These are phyloP conservation scores for Equus quagga DNA, from an alignment of 2,113 vertebrate genomes.

Conservation along the genomic window DNA sequence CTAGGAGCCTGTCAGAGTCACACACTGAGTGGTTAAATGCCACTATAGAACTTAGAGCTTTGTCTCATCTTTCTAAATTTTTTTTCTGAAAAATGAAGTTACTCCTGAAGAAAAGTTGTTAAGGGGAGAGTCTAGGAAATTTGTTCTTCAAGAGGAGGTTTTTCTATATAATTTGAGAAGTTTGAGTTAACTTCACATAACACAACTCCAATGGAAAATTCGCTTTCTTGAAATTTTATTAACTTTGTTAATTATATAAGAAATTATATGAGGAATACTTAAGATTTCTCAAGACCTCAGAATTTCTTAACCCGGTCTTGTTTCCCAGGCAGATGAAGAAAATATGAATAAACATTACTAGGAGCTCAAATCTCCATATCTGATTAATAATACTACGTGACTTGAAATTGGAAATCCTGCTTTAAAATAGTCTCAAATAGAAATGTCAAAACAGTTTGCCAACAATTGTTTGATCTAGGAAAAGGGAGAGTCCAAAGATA, in stretches of 20 bases:
- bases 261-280: neutral
- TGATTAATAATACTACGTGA: neutral
- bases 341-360: constrained; percentile 25
- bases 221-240: constrained; percentile 35
- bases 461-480: neutral
- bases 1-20: neutral
- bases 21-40: neutral
- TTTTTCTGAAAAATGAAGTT: constrained; percentile 21
- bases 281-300: neutral
- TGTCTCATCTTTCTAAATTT: neutral
- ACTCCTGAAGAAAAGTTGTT: neutral
- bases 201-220: neutral
- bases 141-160: neutral
- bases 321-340: constrained; percentile 22
- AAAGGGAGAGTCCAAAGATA: neutral
- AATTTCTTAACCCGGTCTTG: constrained; percentile 22
- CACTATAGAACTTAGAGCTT: neutral
- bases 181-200: neutral
- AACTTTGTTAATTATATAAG: constrained; percentile 15
- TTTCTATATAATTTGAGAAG: neutral
- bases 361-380: neutral
- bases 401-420: neutral
- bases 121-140: neutral
- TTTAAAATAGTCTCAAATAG: constrained; percentile 31
- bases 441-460: neutral